phyloP scores from a whole-genome alignment of 2,113 vertebrate species.

The Cyanoramphus novaezelandiae region DNA sequence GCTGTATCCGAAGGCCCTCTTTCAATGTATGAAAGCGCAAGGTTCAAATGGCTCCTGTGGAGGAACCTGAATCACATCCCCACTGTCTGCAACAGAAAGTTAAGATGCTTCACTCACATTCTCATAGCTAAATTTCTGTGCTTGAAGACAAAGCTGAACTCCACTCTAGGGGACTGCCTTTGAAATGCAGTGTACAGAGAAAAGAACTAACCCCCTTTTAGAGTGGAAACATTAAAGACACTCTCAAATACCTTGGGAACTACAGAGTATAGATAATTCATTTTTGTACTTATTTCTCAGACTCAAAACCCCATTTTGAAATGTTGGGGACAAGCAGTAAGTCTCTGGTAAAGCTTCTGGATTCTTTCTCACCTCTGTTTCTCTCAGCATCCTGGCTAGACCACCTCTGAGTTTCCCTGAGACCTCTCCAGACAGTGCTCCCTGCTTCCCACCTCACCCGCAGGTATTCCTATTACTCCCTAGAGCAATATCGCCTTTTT shows the following conservation, averaged over 20 bases:
- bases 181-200: constrained; percentile 44
- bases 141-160: constrained; percentile 43
- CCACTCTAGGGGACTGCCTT: constrained; percentile 43
- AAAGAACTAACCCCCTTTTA: constrained; percentile 43
- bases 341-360: not conserved
- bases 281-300: constrained; percentile 26
- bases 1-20: not conserved
- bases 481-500: not conserved
- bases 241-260: constrained; percentile 35
- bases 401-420: not conserved
- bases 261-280: constrained; percentile 16
- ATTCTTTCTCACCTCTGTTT: not conserved
- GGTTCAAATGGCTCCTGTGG: not conserved
- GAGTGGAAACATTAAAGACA: constrained; percentile 33
- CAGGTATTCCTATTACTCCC: not conserved
- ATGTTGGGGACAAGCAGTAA: not conserved
- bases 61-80: not conserved
- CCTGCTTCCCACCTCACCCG: not conserved
- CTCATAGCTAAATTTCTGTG: not conserved
- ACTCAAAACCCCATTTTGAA: constrained; percentile 25
- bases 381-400: not conserved
- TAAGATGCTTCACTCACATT: not conserved
- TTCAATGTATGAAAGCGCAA: not conserved
- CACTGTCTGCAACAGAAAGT: not conserved
- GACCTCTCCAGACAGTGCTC: not conserved